Conservation (phyloP, 2,888 invertebrate species). For the Chymomyza caudatula region DNA sequence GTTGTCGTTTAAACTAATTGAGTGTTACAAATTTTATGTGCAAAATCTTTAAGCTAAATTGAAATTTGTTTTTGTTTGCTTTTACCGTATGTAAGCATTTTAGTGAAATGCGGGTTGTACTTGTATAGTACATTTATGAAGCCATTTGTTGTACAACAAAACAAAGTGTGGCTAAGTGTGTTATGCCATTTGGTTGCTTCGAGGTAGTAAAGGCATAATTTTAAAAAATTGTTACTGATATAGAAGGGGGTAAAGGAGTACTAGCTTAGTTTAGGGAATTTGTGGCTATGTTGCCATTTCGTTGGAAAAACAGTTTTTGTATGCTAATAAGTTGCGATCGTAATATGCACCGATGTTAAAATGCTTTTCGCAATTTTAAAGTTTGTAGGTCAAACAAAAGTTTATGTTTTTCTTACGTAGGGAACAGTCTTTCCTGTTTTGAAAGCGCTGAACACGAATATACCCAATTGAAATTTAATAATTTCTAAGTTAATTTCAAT, state of each 20-base stretch:
- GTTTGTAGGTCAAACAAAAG: too few relatives aligned
- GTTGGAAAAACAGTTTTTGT: too few relatives aligned
- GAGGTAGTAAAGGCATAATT: background rate
- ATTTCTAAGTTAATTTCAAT: too few relatives aligned
- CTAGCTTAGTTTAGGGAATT: background rate
- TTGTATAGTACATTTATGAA: conserved; percentile 36
- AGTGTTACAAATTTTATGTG: conserved; percentile 74
- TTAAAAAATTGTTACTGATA: background rate
- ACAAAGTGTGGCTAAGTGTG: background rate
- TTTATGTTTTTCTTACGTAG: too few relatives aligned
- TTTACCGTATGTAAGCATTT: conserved; percentile 40
- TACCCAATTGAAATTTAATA: too few relatives aligned
- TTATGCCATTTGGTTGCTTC: background rate
- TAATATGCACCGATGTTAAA: too few relatives aligned
- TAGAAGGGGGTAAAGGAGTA: background rate
- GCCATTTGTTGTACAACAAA: conserved; percentile 55
- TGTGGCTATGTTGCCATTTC: too few relatives aligned
- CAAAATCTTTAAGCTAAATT: conserved; percentile 71
- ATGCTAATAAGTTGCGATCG: too few relatives aligned
- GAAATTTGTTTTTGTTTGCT: conserved; percentile 65
- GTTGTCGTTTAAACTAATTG: conserved; percentile 73
- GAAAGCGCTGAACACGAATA: too few relatives aligned
- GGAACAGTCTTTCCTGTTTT: too few relatives aligned
- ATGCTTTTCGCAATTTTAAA: too few relatives aligned
- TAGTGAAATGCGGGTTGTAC: conserved; percentile 58